Evolutionary conservation across 2,888 invertebrate genomes (phyloP), one percentile per base, ranked within the genome.

Genomic region (Campopleginae sp.): DNA sequence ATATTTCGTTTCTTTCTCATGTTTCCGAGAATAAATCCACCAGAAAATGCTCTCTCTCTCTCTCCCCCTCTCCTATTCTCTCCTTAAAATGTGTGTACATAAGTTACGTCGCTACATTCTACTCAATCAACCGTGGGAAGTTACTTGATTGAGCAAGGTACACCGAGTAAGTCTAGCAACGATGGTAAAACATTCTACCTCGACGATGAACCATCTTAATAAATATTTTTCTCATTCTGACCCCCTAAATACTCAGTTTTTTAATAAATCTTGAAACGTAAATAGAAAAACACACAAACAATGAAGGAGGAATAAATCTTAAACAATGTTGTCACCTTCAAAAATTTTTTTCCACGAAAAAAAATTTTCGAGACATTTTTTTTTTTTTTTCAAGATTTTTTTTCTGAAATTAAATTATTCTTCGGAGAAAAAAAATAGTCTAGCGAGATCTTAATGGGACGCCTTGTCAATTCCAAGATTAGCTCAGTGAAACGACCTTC

Each of bases 71-170:
- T 65, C 14, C 1, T 6, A 14, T 27, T 65, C n/a, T 68, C 38
- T 54, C n/a, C 61, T 31, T 48, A 44, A 65, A 68, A 23, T 23
- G 31, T 65, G 58, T 46, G 31, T 61, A 65, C 42, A 63, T 27
- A 38, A 48, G 63, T 76, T 68, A 33, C 48, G 66, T 68, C n/a
- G 44, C 70, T 54, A 48, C 72, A 71, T 82, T 85, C 27, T 61
- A 63, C 27, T 51, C 77, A 68, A 66, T 68, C 61, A 83, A 66
- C 63, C 85, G 85, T 85, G 85, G 82, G 85, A 85, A 85, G 82
- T 82, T 72, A 46, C 80, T 66, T 75, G 42, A 85, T 85, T 85
- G 85, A 82, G 85, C 82, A 85, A 85, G 75, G 42, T 66, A 71
- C 27, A 61, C 61, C 65, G 61, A 51, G 31, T 12, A 54, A 54